phyloP scores from a whole-genome alignment of 2,888 invertebrate genomes.

The Chymomyza amoena region DNA sequence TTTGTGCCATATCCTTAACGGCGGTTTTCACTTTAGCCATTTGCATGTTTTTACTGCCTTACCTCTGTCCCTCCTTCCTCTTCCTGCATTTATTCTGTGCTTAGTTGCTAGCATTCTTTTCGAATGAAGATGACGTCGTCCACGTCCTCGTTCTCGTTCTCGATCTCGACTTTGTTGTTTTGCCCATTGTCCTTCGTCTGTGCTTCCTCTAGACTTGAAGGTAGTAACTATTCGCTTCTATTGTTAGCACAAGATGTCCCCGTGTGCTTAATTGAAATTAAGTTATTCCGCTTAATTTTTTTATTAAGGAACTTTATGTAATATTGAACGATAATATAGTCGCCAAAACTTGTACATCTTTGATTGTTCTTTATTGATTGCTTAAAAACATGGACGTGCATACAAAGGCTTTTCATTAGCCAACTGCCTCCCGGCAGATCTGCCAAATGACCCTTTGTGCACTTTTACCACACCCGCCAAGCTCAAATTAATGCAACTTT shows the following conservation, averaged over 20 bases:
- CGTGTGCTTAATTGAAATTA: slow-evolving; percentile 52
- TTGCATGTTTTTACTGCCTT: slow-evolving; percentile 53
- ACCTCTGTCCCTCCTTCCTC: background rate
- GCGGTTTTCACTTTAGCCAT: slow-evolving; percentile 62
- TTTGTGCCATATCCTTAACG: slow-evolving; percentile 65
- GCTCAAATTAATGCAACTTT: slow-evolving; percentile 10
- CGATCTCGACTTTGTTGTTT: background rate
- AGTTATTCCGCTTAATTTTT: slow-evolving; percentile 34
- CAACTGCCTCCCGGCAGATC: background rate
- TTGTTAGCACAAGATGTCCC: slow-evolving; percentile 28
- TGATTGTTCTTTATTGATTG: background rate
- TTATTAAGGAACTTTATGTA: slow-evolving; percentile 28
- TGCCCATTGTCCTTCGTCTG: background rate
- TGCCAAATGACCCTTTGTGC: background rate
- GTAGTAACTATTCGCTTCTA: slow-evolving; percentile 42
- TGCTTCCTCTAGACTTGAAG: slow-evolving; percentile 19
- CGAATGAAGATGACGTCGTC: slow-evolving; percentile 56
- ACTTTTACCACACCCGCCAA: too few species aligned
- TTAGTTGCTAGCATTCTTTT: slow-evolving; percentile 19
- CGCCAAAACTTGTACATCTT: too few species aligned
- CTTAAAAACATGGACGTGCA: background rate
- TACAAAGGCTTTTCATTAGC: background rate
- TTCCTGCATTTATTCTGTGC: slow-evolving; percentile 8
- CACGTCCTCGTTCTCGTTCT: background rate
- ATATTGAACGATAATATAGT: background rate